Evolutionary conservation across 2,797 vertebrate species (phyloP), one percentile per base, ranked within the genome.

Genomic region (Benthosema pterotum): DNA sequence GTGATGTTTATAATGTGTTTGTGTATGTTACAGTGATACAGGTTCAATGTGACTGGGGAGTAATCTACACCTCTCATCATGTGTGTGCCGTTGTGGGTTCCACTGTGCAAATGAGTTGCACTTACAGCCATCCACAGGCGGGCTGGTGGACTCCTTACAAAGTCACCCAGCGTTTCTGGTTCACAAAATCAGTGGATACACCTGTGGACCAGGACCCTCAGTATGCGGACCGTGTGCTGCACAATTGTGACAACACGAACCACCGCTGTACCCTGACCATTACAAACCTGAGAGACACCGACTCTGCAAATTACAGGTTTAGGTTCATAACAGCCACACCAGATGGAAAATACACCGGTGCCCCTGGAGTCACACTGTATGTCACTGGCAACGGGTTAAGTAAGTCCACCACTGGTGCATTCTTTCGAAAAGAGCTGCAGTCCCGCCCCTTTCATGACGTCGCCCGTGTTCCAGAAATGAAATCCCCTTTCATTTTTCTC

Each of bases 291-390:
- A 78, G 53, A 63, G 7, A 47, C 42, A 72, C 54, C 0, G 71
- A 80, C 59, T 63, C 72, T 2, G 49, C 69, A 1, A 16, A 17
- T 19, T 84, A 74, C 63, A 71, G 38, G n/a, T 76, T 81, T 43
- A 69, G 4, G 2, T 65, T 78, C 28, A 60, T 0, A 50, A 69
- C 72, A 32, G 15, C 57, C 45, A 52, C 6, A 0, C 0, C 0
- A 13, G 11, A 0, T 0, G 16, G 54, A 0, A 11, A 3, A 7
- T 75, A 3, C 8, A 15, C 12, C 38, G 70, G 63, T 48, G 0
- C 0, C 1, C 5, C 60, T 65, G 70, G 72, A 60, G 70, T 78
- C 42, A 4, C 5, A 17, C 19, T 80, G 46, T 11, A 17, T 12
- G 69, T 80, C 19, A 52, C 42, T 74, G 77, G 81, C 80, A 70